Conservation (phyloP, 2,797 vertebrate species). For the Eospalax fontanierii region DNA sequence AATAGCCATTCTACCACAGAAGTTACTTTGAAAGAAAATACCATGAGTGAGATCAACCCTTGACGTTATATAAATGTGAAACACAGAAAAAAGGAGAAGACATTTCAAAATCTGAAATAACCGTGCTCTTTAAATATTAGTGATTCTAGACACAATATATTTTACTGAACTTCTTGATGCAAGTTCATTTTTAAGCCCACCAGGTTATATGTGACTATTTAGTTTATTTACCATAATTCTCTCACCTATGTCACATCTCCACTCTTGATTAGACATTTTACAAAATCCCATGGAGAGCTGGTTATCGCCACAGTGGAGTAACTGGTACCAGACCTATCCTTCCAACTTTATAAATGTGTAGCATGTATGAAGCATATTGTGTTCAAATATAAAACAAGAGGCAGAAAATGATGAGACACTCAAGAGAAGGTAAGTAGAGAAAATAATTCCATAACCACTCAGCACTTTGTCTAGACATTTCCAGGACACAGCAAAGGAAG, state of each 20-base stretch:
- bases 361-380: not conserved
- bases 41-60: not conserved
- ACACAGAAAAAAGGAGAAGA: too few species aligned
- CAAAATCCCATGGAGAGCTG: not conserved
- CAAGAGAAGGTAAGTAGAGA: not conserved
- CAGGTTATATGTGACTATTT: not conserved
- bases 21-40: conserved; percentile 28
- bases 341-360: not conserved
- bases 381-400: not conserved
- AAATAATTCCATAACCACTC: not conserved
- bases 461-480: not conserved
- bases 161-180: not conserved
- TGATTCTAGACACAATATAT: not conserved
- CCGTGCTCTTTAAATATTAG: not conserved
- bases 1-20: not conserved
- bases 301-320: not conserved
- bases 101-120: not conserved
- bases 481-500: not conserved
- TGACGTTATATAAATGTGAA: conserved; percentile 7
- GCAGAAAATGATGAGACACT: not conserved
- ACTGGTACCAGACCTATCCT: not conserved
- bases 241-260: not conserved
- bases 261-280: not conserved
- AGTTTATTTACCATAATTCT: not conserved
- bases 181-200: not conserved